Percentiles rank a stretch among this genome's conserved stretches.
Conservation (phyloP, 2,888 invertebrate species). For the Cantharis lateralis region DNA sequence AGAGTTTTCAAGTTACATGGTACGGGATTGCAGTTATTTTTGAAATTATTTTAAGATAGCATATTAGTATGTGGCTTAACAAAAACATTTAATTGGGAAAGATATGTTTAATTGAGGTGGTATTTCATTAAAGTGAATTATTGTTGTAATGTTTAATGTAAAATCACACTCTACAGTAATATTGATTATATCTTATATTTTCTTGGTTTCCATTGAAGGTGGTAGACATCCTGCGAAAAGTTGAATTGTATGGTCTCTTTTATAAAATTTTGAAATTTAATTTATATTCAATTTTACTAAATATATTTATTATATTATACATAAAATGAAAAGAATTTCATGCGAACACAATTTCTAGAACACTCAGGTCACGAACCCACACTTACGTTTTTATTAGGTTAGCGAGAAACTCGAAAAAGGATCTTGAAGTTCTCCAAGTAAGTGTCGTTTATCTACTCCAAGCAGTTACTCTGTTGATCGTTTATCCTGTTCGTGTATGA, state of each 20-base stretch:
- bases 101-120: no score
- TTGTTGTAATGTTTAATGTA: no score
- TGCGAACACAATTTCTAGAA: constrained; percentile 7
- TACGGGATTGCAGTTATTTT: no score
- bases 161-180: no score
- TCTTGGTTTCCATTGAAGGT: neutral
- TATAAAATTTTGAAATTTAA: neutral
- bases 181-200: no score
- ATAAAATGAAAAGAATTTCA: neutral
- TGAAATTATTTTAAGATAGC: no score
- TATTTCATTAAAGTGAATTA: no score
- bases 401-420: constrained; percentile 28
- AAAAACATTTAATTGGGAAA: no score
- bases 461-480: constrained; percentile 30
- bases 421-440: constrained; percentile 28
- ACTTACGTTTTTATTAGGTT: constrained; percentile 36
- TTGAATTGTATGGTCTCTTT: neutral
- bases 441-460: constrained; percentile 35
- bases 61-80: no score
- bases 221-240: neutral
- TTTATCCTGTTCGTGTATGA: constrained; percentile 22
- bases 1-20: no score
- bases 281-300: neutral
- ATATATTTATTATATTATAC: neutral
- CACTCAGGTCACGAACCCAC: constrained; percentile 33